Evolutionary conservation across 1,140 invertebrate genomes (phyloP), one percentile per base, ranked within the genome.

Genomic region (Mya arenaria): DNA sequence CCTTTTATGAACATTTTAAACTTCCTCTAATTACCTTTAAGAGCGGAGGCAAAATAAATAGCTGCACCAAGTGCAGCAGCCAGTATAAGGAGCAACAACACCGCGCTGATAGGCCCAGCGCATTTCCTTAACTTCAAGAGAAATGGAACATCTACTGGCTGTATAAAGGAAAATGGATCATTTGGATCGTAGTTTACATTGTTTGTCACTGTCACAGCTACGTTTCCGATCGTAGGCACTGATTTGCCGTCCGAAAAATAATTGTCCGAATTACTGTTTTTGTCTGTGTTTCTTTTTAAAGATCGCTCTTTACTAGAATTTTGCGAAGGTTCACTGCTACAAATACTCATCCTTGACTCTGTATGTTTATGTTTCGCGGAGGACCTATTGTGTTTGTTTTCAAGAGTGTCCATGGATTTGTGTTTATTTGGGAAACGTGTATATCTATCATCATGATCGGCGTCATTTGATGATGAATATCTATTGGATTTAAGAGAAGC

Each of bases 111-210:
- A 4, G 66, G 68, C 39, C 66, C 55, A 0, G 52, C 13, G 52
- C 78, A 81, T 55, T 81, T 81, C 34, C 65, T 25, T 4, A 81
- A 28, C 32, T 73, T 72, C 19, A 48, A 37, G 39, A 72, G 68
- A 13, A 81, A 65, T 30, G 79, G 79, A 36, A 81, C 30, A 44
- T 73, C 69, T 2, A 81, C 32, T 52, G 66, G 68, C 65, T 81
- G 79, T 10, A 81, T 73, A 65, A 81, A 81, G 10, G 56, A 32
- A 37, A 81, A 81, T 48, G 79, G 79, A 39, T 81, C 79, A 65
- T 81, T 81, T 1, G 79, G 79, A 23, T 81, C 66, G 39, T 81
- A 81, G 19, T 62, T 48, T 52, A 73, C 48, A 37, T 72, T 65
- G 34, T 79, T 79, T 25, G 66, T 81, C 19, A 81, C 79, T 34